These are phyloP conservation scores for Silvanus unidentatus DNA, from an alignment of 2,888 invertebrate species.

Conservation along the genomic window DNA sequence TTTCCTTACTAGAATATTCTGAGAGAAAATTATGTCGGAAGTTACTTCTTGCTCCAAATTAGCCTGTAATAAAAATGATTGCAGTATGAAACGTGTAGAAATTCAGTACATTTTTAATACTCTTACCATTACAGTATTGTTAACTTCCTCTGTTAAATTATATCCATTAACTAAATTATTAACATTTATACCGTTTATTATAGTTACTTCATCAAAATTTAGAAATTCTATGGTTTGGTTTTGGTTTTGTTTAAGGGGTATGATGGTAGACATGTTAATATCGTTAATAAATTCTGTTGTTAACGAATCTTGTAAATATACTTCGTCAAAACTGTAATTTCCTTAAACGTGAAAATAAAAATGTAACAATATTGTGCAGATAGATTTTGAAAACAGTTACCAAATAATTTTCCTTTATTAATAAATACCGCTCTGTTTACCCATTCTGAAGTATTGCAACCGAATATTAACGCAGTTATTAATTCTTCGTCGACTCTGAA, in stretches of 20 bases:
- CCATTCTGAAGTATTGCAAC: constrained; percentile 45
- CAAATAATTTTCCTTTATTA: constrained; percentile 38
- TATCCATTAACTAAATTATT: constrained; percentile 44
- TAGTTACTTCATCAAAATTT: constrained; percentile 37
- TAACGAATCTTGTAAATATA: constrained; percentile 44
- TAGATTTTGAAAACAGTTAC: no score
- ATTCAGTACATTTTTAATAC: background rate
- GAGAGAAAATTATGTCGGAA: constrained; percentile 43
- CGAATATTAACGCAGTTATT: constrained; percentile 36
- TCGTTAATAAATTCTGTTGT: constrained; percentile 46
- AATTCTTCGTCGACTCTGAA: constrained; percentile 33
- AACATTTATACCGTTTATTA: constrained; percentile 33
- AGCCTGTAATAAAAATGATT: constrained; percentile 21
- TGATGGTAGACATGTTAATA: constrained; percentile 43
- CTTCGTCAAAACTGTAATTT: constrained; percentile 42
- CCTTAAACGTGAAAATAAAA: constrained; percentile 39
- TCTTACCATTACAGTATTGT: constrained; percentile 52
- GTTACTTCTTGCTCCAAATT: constrained; percentile 41
- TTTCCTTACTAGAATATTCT: constrained; percentile 37
- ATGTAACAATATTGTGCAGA: no score
- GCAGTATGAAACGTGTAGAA: background rate
- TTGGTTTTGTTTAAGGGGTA: constrained; percentile 41
- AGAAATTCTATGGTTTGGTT: constrained; percentile 46
- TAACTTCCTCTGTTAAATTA: constrained; percentile 44
- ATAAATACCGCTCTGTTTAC: constrained; percentile 44